phyloP scores from a whole-genome alignment of 37 sponge, comb jelly and placozoan genomes.

The Diacarnus erythraeanus region DNA sequence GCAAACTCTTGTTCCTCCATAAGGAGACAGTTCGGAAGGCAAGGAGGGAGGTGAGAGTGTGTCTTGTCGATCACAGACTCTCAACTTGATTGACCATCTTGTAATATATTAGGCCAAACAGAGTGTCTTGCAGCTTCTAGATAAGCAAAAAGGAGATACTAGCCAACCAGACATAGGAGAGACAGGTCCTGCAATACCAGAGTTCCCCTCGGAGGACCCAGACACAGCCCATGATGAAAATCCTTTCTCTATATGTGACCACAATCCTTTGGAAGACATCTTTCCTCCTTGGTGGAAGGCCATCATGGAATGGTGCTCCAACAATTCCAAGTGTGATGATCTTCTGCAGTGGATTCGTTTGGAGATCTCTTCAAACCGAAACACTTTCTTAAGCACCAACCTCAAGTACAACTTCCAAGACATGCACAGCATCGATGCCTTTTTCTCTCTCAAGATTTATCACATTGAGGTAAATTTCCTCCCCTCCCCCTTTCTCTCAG shows the following conservation, averaged over 20 bases:
- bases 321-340: neutral
- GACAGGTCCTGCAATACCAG: no score
- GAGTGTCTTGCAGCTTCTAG: no score
- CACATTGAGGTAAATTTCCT: slow-evolving; percentile 7
- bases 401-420: slow-evolving; percentile 11
- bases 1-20: neutral
- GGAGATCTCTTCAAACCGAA: neutral
- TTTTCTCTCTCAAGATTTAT: neutral
- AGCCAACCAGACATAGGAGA: no score
- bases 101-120: no score
- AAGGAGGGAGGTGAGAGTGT: neutral
- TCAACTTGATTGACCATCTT: no score
- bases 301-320: neutral
- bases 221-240: no score
- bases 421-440: neutral
- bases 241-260: no score
- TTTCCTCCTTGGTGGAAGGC: slow-evolving; percentile 12
- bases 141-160: no score
- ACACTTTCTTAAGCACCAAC: neutral
- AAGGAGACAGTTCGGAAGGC: neutral
- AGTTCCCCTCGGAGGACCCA: no score
- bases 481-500: neutral
- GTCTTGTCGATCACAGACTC: neutral
- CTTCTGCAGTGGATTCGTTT: neutral
- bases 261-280: no score